phyloP scores from a whole-genome alignment of 1,140 invertebrate genomes.

The Listronotus bonariensis region DNA sequence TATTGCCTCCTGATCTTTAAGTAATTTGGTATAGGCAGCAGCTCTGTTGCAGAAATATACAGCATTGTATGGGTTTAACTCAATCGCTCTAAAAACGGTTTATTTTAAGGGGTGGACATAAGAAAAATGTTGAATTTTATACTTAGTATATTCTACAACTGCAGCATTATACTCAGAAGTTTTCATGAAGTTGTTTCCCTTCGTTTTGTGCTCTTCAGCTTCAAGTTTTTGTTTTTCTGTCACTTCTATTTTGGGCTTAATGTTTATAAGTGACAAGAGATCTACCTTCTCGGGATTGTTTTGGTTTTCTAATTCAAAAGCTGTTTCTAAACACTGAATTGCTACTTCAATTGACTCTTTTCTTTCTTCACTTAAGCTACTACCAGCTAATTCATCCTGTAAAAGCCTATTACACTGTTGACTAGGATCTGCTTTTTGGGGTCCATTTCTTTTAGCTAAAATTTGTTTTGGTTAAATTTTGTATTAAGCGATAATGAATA shows the following conservation, averaged over 20 bases:
- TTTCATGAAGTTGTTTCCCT: conserved; percentile 89
- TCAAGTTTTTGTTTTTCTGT: conserved; percentile 61
- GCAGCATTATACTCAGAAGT: conserved; percentile 78
- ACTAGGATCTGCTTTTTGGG: conserved; percentile 38
- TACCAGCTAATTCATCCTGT: conserved; percentile 34
- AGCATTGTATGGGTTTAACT: conserved; percentile 82
- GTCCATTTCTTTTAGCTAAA: conserved; percentile 31
- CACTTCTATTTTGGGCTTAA: conserved; percentile 28
- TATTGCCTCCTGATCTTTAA: conserved; percentile 79
- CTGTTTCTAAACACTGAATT: conserved; percentile 76
- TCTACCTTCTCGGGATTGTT: conserved; percentile 31
- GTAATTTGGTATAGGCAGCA: conserved; percentile 86
- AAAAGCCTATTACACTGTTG: conserved; percentile 39
- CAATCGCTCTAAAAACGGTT: conserved; percentile 70
- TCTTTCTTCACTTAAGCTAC: conserved; percentile 40
- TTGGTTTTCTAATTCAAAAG: conserved; percentile 59
- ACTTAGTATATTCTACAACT: conserved; percentile 78
- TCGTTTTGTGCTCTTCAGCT: conserved; percentile 78
- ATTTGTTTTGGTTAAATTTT: neutral
- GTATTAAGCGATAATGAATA: neutral
- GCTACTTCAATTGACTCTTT: conserved; percentile 75
- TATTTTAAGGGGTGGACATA: neutral
- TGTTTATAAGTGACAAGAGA: conserved; percentile 40
- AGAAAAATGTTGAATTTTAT: conserved; percentile 41
- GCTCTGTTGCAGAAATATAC: conserved; percentile 96